A percentile compares a stretch with the other conserved stretches of the same genome.
phyloP scores from a whole-genome alignment of 2,888 invertebrate genomes.

The Allolobophora icterica region DNA sequence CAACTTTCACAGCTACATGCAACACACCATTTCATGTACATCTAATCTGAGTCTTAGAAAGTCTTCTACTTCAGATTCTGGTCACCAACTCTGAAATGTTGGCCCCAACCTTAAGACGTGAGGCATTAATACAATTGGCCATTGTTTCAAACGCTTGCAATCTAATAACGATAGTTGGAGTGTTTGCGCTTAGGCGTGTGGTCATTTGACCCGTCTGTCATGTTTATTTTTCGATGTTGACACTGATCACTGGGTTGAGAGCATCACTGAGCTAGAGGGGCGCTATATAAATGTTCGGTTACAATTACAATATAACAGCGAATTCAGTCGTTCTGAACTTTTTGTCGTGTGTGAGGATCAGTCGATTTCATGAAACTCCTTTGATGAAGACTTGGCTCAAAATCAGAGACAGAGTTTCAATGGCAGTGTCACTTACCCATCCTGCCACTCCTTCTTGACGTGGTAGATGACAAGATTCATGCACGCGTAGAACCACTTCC shows the following conservation, averaged over 20 bases:
- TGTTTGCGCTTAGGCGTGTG: too few species aligned
- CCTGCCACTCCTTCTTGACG: constrained; percentile 47
- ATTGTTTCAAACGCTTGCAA: not conserved
- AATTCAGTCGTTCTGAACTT: not conserved
- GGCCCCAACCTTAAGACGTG: not conserved
- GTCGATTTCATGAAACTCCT: not conserved
- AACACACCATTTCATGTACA: not conserved
- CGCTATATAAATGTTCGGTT: too few species aligned
- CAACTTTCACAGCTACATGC: not conserved
- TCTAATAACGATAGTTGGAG: too few species aligned
- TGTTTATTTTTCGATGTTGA: too few species aligned
- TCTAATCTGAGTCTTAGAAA: not conserved
- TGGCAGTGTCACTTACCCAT: constrained; percentile 43
- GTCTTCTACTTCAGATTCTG: not conserved
- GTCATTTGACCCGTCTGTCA: too few species aligned
- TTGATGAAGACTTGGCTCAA: not conserved
- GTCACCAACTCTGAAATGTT: not conserved
- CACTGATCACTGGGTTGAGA: too few species aligned
- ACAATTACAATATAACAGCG: too few species aligned
- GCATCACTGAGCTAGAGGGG: too few species aligned
- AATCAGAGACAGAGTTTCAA: not conserved
- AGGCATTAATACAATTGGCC: not conserved
- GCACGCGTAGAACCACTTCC: constrained; percentile 48
- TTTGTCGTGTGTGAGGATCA: too few species aligned
- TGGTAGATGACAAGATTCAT: constrained; percentile 44